Evolutionary conservation across 2,797 vertebrate species (phyloP).

Genomic region (Cossypha niveicapilla): DNA sequence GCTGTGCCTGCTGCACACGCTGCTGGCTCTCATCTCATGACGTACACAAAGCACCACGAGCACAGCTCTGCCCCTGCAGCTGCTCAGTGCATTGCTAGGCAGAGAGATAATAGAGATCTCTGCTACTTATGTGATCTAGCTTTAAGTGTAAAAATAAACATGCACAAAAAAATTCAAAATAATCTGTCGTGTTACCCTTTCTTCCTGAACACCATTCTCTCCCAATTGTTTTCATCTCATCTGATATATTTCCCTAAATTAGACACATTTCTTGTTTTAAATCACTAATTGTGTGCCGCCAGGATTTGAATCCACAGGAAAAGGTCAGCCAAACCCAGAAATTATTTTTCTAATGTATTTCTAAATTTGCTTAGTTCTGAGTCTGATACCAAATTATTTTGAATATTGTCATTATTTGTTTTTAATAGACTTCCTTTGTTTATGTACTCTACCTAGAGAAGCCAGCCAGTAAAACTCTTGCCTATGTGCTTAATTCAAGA

Average conservation of each 20-base stretch:
- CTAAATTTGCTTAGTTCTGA: neutral
- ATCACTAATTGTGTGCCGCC: neutral
- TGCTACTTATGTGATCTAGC: neutral
- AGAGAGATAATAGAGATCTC: neutral
- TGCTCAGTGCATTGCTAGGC: neutral
- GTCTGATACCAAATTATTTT: neutral
- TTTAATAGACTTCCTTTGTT: neutral
- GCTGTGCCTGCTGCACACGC: neutral
- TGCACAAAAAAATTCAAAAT: neutral
- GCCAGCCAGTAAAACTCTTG: neutral
- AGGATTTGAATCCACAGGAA: neutral
- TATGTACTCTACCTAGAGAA: neutral
- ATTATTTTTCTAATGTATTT: neutral
- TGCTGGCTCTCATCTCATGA: neutral
- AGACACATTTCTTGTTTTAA: neutral
- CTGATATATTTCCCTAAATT: neutral
- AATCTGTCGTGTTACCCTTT: neutral
- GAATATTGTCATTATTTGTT: neutral
- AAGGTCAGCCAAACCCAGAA: neutral
- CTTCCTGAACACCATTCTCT: neutral
- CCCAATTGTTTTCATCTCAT: neutral
- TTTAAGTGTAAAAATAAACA: neutral
- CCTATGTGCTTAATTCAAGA: neutral
- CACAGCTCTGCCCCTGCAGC: neutral
- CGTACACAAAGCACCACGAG: fast-evolving